Evolutionary conservation across 2,797 vertebrate genomes (phyloP), one percentile per base, ranked within the genome.

Genomic region (Malurus leucopterus): DNA sequence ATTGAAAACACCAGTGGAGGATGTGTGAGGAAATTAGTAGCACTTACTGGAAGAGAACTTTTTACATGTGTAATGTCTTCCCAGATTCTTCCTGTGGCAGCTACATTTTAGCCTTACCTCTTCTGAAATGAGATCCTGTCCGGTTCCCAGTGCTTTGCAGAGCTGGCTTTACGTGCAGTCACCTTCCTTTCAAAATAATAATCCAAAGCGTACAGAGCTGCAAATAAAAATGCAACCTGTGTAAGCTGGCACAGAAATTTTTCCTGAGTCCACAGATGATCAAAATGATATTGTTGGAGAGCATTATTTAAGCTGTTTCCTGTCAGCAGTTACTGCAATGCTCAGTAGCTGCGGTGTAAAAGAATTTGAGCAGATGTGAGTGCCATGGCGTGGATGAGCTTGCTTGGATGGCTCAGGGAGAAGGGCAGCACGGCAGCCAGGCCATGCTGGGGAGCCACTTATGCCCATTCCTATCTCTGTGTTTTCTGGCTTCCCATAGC

Each of bases 261-360:
- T 65, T 65, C 46, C 74, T 61, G 67, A 89, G 74, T 74, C 81
- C 62, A 84, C 72, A 90, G 84, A 90, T 69, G 49, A 94, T 62
- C 75, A 58, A 71, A 84, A 49, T 54, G 32, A 83, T 90, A 59
- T 15, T 57, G 62, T 8, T 51, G 51, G 40, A 76, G 88, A 46
- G 34, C 65, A 43, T 72, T 80, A 86, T 79, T 79, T 68, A 47
- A 70, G 72, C 26, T 74, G 34, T 19, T 71, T 85, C 62, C 51
- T 27, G 15, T 83, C 78, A 89, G 85, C 89, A 73, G 50, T 84
- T 84, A 59, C 49, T 44, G n/a, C 73, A 54, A 65, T 22, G 46
- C 71, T 54, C 59, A 12, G 53, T 24, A 69, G 62, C 49, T 50
- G 64, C 0, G 0, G 23, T 51, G 58, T 49, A 32, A 54, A 71